Conservation (phyloP, 2,888 invertebrate genomes). For the Coelogynopora nodosa region DNA sequence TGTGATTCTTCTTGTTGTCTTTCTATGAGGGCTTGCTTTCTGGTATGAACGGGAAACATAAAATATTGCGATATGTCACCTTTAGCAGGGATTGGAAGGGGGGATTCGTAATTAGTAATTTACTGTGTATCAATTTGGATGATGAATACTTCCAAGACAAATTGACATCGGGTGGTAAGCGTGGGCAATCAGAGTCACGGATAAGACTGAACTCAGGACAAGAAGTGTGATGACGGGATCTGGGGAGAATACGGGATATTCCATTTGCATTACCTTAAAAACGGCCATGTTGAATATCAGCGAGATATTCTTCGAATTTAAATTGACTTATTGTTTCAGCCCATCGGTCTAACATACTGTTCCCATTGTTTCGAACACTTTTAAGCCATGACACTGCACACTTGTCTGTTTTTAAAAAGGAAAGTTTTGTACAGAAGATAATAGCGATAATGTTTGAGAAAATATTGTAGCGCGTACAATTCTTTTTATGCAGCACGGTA, state of each 20-base stretch:
- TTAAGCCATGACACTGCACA: not conserved
- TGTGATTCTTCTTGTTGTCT: not conserved
- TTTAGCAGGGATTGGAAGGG: not conserved
- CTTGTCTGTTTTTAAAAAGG: not conserved
- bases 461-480: not conserved
- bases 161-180: too few species aligned
- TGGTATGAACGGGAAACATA: not conserved
- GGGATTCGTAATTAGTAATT: not conserved
- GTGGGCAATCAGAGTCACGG: not conserved
- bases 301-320: not conserved
- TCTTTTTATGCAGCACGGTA: not conserved
- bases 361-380: not conserved
- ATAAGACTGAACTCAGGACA: not conserved
- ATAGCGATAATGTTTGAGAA: not conserved
- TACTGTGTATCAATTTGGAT: too few species aligned
- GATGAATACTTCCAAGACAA: too few species aligned
- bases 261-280: not conserved
- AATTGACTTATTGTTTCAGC: not conserved
- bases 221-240: not conserved
- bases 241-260: not conserved
- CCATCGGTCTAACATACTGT: not conserved
- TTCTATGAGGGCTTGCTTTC: not conserved
- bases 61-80: too few species aligned
- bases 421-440: not conserved
- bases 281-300: not conserved